A percentile compares a stretch with the other conserved stretches of the same genome.
These are phyloP conservation scores for Centropus bengalensis DNA, from an alignment of 2,113 vertebrate species.

Conservation along the genomic window DNA sequence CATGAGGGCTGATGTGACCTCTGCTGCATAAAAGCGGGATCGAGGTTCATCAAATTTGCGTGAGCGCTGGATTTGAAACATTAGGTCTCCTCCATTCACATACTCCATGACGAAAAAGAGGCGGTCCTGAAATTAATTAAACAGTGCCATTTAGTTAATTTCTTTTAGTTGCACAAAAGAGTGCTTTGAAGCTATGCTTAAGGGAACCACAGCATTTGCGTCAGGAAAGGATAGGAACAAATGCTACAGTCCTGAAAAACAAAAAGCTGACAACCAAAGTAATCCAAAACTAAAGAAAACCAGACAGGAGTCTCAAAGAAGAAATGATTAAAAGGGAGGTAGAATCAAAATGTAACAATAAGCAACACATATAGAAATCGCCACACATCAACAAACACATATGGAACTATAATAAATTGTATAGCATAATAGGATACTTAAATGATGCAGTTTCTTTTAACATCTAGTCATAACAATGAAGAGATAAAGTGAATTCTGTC, in stretches of 20 bases:
- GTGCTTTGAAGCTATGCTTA: conserved; percentile 7
- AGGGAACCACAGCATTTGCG: background rate
- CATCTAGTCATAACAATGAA: background rate
- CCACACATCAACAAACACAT: background rate
- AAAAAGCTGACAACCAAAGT: background rate
- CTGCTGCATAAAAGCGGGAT: conserved; percentile 96
- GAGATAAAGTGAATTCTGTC: background rate
- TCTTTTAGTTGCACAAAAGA: conserved; percentile 17
- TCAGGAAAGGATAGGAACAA: conserved; percentile 27
- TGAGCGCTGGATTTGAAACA: conserved; percentile 99
- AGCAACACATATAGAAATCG: background rate
- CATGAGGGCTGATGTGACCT: conserved; percentile 98
- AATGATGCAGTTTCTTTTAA: background rate
- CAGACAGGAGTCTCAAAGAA: background rate
- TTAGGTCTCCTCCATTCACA: conserved; percentile 97
- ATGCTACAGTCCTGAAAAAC: background rate
- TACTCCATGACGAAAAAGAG: conserved; percentile 99
- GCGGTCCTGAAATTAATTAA: conserved; percentile 87
- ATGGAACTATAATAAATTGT: background rate
- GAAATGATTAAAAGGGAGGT: background rate
- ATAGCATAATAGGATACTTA: background rate
- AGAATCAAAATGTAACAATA: background rate
- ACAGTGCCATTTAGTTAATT: conserved; percentile 38
- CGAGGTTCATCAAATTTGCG: conserved; percentile 97
- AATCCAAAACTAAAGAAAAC: background rate